Percentiles rank a stretch among this genome's conserved stretches.
These are phyloP conservation scores for Emydura subglobosa DNA, from an alignment of 2,113 vertebrate species.

Conservation along the genomic window DNA sequence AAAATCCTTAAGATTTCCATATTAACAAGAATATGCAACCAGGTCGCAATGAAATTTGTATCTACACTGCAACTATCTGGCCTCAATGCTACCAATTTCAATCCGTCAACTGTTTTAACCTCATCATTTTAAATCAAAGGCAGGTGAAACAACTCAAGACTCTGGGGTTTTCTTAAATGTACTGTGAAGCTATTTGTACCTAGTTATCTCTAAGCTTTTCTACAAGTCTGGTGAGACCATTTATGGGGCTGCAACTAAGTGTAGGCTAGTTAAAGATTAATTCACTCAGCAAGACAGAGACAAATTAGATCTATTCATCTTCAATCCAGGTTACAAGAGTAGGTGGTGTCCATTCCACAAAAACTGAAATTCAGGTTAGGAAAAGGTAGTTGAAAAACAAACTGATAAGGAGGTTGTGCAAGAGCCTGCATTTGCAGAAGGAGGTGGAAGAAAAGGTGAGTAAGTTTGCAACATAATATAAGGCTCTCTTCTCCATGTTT, in stretches of 20 bases:
- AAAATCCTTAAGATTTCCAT: neutral
- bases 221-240: neutral
- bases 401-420: neutral
- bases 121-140: neutral
- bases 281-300: neutral
- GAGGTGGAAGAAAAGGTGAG: neutral
- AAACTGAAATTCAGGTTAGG: neutral
- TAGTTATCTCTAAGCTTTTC: neutral
- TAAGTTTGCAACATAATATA: neutral
- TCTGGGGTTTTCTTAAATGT: neutral
- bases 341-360: neutral
- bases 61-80: neutral
- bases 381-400: neutral
- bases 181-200: conserved; percentile 19
- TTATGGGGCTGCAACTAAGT: neutral
- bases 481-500: neutral
- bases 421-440: neutral
- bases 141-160: neutral
- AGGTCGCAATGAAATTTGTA: neutral
- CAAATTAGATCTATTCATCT: conserved; percentile 19
- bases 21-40: neutral
- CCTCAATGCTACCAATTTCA: neutral
- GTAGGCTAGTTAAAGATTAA: conserved; percentile 17
- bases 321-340: neutral
- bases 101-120: neutral